These are phyloP conservation scores for Chrysolina haemoptera DNA, from an alignment of 2,888 invertebrate genomes.

Conservation along the genomic window DNA sequence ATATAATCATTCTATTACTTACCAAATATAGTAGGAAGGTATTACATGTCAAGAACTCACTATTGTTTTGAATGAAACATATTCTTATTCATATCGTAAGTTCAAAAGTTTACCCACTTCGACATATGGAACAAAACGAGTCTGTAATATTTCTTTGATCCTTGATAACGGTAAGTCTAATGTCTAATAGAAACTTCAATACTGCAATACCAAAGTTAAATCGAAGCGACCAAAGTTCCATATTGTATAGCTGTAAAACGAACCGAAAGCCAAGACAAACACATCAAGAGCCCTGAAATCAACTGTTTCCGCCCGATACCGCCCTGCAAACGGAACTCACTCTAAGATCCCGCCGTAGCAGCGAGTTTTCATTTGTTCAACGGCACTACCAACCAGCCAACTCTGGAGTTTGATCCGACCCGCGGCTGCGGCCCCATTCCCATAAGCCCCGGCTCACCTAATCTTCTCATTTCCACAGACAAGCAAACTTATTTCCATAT, in stretches of 20 bases:
- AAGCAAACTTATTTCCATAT: conserved; percentile 56
- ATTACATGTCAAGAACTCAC: no score
- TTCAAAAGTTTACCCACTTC: no score
- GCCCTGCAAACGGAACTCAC: conserved; percentile 27
- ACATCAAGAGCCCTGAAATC: background rate
- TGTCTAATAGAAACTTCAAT: background rate
- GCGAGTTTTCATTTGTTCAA: conserved; percentile 35
- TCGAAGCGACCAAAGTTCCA: background rate
- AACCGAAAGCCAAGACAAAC: background rate
- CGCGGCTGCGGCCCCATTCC: conserved; percentile 28
- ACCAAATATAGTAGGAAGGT: no score
- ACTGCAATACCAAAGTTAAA: background rate
- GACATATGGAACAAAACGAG: no score
- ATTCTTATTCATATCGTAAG: no score
- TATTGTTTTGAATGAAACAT: no score
- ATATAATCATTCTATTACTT: no score
- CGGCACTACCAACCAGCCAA: conserved; percentile 33
- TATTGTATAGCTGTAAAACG: background rate
- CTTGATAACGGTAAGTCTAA: background rate
- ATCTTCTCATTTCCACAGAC: conserved; percentile 54
- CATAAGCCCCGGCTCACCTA: conserved; percentile 44
- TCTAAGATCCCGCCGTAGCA: conserved; percentile 14
- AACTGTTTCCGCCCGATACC: conserved; percentile 8
- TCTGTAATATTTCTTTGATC: background rate
- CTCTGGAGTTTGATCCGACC: conserved; percentile 34